These are phyloP conservation scores for Tipula lateralis DNA, from an alignment of 2,888 invertebrate species.

Conservation along the genomic window DNA sequence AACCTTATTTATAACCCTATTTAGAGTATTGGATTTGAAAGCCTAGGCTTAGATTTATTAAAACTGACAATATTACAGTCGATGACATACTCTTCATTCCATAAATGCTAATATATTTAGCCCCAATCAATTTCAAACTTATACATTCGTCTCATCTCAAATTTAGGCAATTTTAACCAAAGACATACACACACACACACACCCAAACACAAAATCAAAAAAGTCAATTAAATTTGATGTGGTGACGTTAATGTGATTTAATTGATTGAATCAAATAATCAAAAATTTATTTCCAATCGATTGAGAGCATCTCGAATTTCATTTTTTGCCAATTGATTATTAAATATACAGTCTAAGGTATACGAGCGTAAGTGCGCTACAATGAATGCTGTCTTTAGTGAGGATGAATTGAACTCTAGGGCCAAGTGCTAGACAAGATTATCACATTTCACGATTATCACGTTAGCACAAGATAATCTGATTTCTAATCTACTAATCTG, in stretches of 20 bases:
- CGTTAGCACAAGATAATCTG: too few relatives aligned
- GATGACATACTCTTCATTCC: too few relatives aligned
- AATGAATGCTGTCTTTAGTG: too few relatives aligned
- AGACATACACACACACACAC: not conserved
- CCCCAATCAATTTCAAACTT: not conserved
- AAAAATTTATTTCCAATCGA: not conserved
- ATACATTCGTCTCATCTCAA: not conserved
- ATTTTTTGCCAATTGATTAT: not conserved
- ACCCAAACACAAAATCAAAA: not conserved
- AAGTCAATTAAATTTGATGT: constrained; percentile 1
- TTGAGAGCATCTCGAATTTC: not conserved
- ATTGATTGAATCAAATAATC: constrained; percentile 12
- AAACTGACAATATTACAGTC: too few relatives aligned
- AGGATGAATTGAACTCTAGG: too few relatives aligned
- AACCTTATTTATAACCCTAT: too few relatives aligned
- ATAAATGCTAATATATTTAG: not conserved
- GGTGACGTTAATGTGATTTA: constrained; percentile 24
- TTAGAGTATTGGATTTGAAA: too few relatives aligned
- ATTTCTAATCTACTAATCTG: too few relatives aligned
- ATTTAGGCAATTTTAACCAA: not conserved
- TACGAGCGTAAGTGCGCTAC: not conserved
- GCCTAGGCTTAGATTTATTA: too few relatives aligned
- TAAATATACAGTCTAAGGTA: not conserved
- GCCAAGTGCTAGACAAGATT: too few relatives aligned
- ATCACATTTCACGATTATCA: too few relatives aligned